These are phyloP conservation scores for Lithophane semibrunnea DNA, from an alignment of 2,888 invertebrate genomes.

Conservation along the genomic window DNA sequence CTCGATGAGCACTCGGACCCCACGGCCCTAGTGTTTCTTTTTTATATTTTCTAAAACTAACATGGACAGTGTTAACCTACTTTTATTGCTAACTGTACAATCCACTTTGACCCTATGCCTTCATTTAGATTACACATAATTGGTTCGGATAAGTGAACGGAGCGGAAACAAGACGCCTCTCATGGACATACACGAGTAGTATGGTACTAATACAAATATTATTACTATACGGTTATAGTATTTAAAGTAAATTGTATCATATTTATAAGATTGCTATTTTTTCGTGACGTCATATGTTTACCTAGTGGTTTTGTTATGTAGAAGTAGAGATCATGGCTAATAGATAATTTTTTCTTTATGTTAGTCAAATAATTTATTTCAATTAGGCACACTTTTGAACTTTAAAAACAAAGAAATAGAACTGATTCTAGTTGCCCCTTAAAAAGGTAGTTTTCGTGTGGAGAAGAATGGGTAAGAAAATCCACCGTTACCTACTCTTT, in stretches of 20 bases:
- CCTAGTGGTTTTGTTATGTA: background rate
- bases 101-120: constrained; percentile 46
- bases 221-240: background rate
- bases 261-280: constrained; percentile 13
- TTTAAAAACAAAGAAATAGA: too few species aligned
- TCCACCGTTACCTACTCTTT: too few species aligned
- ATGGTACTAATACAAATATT: constrained; percentile 18
- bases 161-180: constrained; percentile 39
- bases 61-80: background rate
- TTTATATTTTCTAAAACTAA: too few species aligned
- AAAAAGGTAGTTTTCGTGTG: too few species aligned
- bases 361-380: too few species aligned
- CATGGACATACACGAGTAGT: constrained; percentile 44
- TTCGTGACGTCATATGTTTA: constrained; percentile 8
- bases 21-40: too few species aligned
- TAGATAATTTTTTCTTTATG: too few species aligned
- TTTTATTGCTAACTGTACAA: constrained; percentile 7
- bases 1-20: too few species aligned
- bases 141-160: constrained; percentile 32
- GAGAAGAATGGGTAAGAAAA: too few species aligned
- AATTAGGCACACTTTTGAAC: too few species aligned
- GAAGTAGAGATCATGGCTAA: background rate
- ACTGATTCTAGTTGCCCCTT: too few species aligned
- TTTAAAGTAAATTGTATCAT: constrained; percentile 23
- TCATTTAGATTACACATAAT: constrained; percentile 24